Conservation (phyloP, 2,888 invertebrate species). For the Watsonalla binaria region DNA sequence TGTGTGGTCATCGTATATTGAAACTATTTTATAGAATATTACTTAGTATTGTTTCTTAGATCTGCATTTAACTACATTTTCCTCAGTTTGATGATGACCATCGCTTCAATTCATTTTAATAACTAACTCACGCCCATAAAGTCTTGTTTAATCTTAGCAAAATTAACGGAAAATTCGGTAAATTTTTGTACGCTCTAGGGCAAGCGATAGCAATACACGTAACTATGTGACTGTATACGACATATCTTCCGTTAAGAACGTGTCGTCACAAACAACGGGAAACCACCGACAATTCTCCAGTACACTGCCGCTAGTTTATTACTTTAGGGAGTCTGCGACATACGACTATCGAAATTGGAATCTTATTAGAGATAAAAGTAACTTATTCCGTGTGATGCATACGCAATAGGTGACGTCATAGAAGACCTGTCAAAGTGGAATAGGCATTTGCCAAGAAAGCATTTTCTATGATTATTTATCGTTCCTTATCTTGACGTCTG, state of each 20-base stretch:
- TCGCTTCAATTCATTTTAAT: too few species aligned
- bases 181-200: too few species aligned
- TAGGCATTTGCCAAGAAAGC: constrained; percentile 24
- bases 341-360: constrained; percentile 62
- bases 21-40: too few species aligned
- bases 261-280: constrained; percentile 33
- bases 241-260: constrained; percentile 11
- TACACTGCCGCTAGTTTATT: constrained; percentile 63
- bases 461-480: constrained; percentile 15
- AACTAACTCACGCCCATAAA: too few species aligned
- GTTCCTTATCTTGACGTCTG: constrained; percentile 8
- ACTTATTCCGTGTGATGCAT: constrained; percentile 65
- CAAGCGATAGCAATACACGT: too few species aligned
- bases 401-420: constrained; percentile 43
- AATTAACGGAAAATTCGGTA: too few species aligned
- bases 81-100: too few species aligned
- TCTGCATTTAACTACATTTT: too few species aligned
- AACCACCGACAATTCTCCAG: constrained; percentile 20
- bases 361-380: constrained; percentile 76
- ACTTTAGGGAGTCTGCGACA: constrained; percentile 66
- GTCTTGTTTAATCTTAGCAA: too few species aligned
- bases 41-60: too few species aligned
- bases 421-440: constrained; percentile 39
- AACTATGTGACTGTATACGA: not conserved
- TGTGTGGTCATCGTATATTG: too few species aligned